Evolutionary conservation across 2,888 invertebrate genomes (phyloP), one percentile per base, ranked within the genome.

Genomic region (Nymphalis urticae): DNA sequence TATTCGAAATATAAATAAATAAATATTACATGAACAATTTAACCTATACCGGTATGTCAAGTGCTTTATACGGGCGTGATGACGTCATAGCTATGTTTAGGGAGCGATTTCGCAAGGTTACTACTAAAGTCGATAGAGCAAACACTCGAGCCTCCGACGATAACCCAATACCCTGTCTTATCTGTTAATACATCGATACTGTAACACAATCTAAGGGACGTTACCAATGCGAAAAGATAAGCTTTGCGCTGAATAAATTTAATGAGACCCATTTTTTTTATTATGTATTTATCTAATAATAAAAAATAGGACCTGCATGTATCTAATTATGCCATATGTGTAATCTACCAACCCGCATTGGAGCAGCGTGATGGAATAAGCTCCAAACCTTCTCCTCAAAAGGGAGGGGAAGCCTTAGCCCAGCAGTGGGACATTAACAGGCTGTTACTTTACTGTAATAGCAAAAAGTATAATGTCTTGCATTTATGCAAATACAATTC

Each of bases 131-230:
- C 62, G 36, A 63, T 62, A 63, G 51, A 53, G 54, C 54, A 67
- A 67, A 48, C 67, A 68, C 63, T 60, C 66, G 66, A 61, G 47
- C 61, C 54, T 47, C 42, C 53, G 32, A 19, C 72, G 83, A 84
- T 85, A 86, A 85, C 85, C 82, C 78, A 83, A 81, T 83, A 84
- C 78, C 73, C 68, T 51, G 32, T 48, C 63, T 78, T 82, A 84
- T 83, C 82, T 47, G 71, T 65, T 73, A 73, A 72, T 74, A 64
- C 53, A 68, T 66, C 54, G 67, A 66, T 69, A 61, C 59, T 71
- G 67, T 53, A 58, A 59, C 10, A 48, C 61, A 60, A 66, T 60
- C 68, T 50, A 67, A 24, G 54, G 58, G 58, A 58, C 54, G 50
- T 62, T 58, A 32, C 65, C 13, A 58, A 42, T 56, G 32, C 51